Base-by-base conservation (phyloP, 2,113 vertebrate species). In the Myanophis thanlyinensis region DNA sequence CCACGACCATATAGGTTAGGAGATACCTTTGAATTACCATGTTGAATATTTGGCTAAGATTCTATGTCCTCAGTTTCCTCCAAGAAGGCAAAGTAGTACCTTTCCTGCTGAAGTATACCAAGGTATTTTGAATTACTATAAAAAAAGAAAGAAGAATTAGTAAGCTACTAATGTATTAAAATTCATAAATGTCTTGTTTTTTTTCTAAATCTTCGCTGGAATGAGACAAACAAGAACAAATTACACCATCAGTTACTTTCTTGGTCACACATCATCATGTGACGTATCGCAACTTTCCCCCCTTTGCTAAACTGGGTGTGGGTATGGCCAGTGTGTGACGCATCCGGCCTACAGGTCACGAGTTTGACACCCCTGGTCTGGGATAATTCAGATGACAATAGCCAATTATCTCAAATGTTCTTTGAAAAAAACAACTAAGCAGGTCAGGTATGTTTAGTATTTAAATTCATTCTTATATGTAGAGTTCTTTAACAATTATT, bases 11-110 rank as follows among this genome's bases (percentile, higher is more conserved):
- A 6, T 97, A 91, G 95, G 96, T 92, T 93, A 93, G 95, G 94
- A 2, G 95, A 85, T 56, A 85, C 93, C 97, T 94, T 95, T 94
- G 97, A 91, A 93, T 94, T 96, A 97, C 97, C 99, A 99, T 99
- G 93, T 95, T 98, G 95, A 90, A 97, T 0, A 25, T 93, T 47
- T 1, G 95, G 94, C 94, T 62, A 90, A 53, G 0, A 30, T 54
- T 54, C 73, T 11, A 92, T 4, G 85, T 87, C 25, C 94, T 95
- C 54, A 0, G 90, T 8, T 47, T 53, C 18, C 25, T 80, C 47
- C 67, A 94, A 54, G 0, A 49, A 54, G 94, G 95, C 8, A 90
- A 13, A 92, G 89, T 9, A 93, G 91, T 20, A 67, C 54, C 59
- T 40, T 87, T 15, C 93, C 94, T 0, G 35, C 2, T 8, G 18